Conservation (phyloP, 2,113 vertebrate genomes). For the Ascaphus truei region DNA sequence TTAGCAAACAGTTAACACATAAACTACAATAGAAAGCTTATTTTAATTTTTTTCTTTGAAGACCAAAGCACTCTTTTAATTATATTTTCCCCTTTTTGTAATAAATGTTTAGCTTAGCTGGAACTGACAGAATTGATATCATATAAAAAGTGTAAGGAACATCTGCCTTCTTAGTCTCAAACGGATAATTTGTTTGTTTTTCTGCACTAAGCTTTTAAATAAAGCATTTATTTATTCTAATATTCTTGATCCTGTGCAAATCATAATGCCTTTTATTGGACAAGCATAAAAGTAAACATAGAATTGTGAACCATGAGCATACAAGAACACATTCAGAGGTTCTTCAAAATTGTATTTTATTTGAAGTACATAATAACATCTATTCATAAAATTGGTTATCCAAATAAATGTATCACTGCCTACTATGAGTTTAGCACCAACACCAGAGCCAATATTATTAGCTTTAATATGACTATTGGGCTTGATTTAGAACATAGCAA, state of each 20-base stretch:
- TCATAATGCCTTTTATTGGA: neutral
- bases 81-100: constrained; percentile 37
- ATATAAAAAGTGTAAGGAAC: neutral
- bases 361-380: no score
- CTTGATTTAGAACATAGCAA: no score
- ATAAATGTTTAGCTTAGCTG: constrained; percentile 32
- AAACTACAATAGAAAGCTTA: constrained; percentile 42
- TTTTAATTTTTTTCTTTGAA: constrained; percentile 51
- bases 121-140: neutral
- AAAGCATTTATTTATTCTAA: neutral
- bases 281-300: no score
- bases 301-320: no score
- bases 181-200: neutral
- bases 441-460: no score
- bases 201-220: neutral
- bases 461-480: no score
- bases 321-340: no score
- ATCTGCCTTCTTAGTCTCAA: neutral
- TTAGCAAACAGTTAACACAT: constrained; percentile 45
- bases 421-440: no score
- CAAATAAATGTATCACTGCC: no score
- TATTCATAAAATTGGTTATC: no score
- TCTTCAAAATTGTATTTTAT: no score
- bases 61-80: constrained; percentile 46
- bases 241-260: neutral